These are phyloP conservation scores for Kryptopterus vitreolus DNA, from an alignment of 2,797 vertebrate genomes.

Conservation along the genomic window DNA sequence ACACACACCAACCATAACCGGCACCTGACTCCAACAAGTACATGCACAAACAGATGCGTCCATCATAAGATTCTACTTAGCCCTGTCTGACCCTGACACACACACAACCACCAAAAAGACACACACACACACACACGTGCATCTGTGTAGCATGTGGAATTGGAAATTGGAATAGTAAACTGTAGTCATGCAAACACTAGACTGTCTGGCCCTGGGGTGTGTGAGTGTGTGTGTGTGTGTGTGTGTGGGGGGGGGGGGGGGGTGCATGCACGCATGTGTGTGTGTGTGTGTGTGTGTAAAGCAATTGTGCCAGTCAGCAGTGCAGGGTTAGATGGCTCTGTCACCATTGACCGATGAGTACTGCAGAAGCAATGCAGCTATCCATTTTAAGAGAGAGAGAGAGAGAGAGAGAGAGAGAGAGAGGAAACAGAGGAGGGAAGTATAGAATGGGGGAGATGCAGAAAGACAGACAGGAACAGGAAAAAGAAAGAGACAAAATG, in stretches of 20 bases:
- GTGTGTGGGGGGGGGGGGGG: slow-evolving; percentile 5
- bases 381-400: slow-evolving; percentile 23
- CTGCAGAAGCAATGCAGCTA: slow-evolving; percentile 40
- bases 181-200: not conserved
- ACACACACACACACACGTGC: slow-evolving; percentile 21
- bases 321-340: slow-evolving; percentile 39
- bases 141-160: slow-evolving; percentile 22
- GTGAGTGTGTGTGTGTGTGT: slow-evolving; percentile 30
- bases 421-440: not conserved
- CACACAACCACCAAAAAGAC: slow-evolving; percentile 20
- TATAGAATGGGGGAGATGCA: not conserved
- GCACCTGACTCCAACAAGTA: not conserved
- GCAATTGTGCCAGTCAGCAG: slow-evolving; percentile 30
- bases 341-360: slow-evolving; percentile 45
- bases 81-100: not conserved
- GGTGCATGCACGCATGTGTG: slow-evolving; percentile 31
- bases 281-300: slow-evolving; percentile 33
- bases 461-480: not conserved
- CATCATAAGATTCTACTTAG: too few relatives aligned
- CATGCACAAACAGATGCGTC: not conserved
- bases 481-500: not conserved
- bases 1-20: too few relatives aligned
- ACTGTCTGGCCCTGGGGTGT: not conserved
- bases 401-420: not conserved
- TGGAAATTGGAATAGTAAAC: not conserved